Percentiles rank a stretch among this genome's conserved stretches.
Evolutionary conservation across 2,797 vertebrate species (phyloP).

Genomic region (Apodemus agrarius): DNA sequence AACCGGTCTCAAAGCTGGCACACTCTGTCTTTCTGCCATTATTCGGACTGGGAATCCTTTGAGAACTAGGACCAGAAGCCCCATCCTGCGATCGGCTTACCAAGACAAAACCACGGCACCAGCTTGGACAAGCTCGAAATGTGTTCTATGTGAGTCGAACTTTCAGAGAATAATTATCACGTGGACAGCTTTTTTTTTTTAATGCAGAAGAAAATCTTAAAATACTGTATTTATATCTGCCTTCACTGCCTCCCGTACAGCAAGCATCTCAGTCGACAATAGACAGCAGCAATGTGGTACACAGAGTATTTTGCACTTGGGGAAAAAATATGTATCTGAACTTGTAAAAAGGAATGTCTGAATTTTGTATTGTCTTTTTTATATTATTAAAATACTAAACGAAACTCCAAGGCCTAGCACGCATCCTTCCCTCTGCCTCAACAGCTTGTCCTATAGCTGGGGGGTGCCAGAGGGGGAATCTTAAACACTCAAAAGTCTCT

Average conservation of each 20-base stretch:
- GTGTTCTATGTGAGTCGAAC: slow-evolving; percentile 69
- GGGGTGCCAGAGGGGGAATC: background rate
- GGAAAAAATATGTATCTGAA: slow-evolving; percentile 93
- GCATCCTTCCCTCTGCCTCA: slow-evolving; percentile 69
- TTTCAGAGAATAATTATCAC: slow-evolving; percentile 52
- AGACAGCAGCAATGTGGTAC: slow-evolving; percentile 92
- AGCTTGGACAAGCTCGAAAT: slow-evolving; percentile 78
- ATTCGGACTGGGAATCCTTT: slow-evolving; percentile 35
- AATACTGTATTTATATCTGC: slow-evolving; percentile 84
- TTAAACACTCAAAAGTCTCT: background rate
- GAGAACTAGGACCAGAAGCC: slow-evolving; percentile 38
- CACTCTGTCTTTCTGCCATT: slow-evolving; percentile 40
- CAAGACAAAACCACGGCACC: slow-evolving; percentile 57
- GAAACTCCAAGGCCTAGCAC: slow-evolving; percentile 83
- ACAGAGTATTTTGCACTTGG: slow-evolving; percentile 99
- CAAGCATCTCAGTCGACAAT: slow-evolving; percentile 75
- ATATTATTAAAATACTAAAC: slow-evolving; percentile 88
- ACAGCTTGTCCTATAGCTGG: background rate
- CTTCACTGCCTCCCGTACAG: slow-evolving; percentile 79
- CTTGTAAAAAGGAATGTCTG: slow-evolving; percentile 97
- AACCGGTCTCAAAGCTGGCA: slow-evolving; percentile 23
- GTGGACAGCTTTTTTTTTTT: slow-evolving; percentile 59
- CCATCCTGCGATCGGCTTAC: slow-evolving; percentile 39
- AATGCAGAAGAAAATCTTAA: slow-evolving; percentile 74
- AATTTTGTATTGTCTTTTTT: slow-evolving; percentile 97